Base-by-base conservation (phyloP, 2,113 vertebrate species). In the Pelodiscus sinensis region DNA sequence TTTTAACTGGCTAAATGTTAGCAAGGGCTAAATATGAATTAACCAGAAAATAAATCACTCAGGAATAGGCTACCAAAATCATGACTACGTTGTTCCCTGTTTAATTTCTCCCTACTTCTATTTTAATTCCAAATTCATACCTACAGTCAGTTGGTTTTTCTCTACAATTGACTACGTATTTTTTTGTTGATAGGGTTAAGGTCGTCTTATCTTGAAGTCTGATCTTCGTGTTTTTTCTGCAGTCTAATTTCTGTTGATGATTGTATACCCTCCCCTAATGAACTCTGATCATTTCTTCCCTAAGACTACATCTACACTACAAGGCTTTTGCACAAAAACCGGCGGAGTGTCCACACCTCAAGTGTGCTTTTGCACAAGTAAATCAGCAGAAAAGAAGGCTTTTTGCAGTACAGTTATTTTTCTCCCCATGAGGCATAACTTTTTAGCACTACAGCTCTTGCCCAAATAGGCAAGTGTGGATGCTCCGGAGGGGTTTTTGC, bases 281-380 rank as follows among this genome's bases (percentile, higher is more conserved):
- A 95, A 93, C 81, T 94, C 56, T 29, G 14, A 91, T 96, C 91
- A 93, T 90, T 96, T 95, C 91, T 92, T 95, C 91, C 93, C 2
- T 6, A 73, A 96, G 90, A 6, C 44, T 44, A 44, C 4, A 6
- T 44, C 44, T 44, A 44, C 44, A 44, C 44, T 44, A 6, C 44
- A 44, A 44, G 6, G 44, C 44, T 44, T 44, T 44, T 44, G 44
- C 44, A 44, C 44, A 44, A 44, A 44, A 44, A 44, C 44, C 44
- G 44, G 44, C 6, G 44, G 44, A 44, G 44, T 6, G 6, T 44
- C 44, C 44, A 44, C 44, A 44, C 44, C 44, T 44, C 44, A 44
- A 44, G 44, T 6, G 44, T 6, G 44, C 44, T 44, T 44, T 44
- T 44, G 44, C 44, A 44, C 44, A 44, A 44, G 44, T 44, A 44